phyloP scores from a whole-genome alignment of 2,888 invertebrate species.

The Gasteruption jaculator region DNA sequence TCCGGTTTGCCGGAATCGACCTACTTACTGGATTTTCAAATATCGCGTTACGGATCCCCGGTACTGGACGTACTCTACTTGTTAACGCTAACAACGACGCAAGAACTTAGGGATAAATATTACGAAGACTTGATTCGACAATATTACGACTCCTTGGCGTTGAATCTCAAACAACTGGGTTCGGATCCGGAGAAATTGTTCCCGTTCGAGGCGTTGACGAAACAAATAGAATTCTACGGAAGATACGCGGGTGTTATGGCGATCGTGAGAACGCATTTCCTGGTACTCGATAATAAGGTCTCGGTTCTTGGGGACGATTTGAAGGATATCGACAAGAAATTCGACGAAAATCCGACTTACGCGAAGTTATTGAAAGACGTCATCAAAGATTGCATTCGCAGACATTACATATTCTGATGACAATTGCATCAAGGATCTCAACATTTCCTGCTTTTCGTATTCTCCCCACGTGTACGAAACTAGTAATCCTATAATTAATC shows the following conservation, averaged over 20 bases:
- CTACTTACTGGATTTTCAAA: conserved; percentile 29
- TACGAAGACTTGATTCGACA: conserved; percentile 34
- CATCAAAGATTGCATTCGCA: conserved; percentile 28
- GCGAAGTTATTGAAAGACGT: conserved; percentile 18
- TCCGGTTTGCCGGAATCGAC: conserved; percentile 20
- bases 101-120: conserved; percentile 31
- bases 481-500: no score
- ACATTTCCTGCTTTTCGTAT: no score
- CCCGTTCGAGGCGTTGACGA: conserved; percentile 31
- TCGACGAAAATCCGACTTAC: conserved; percentile 24
- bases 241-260: conserved; percentile 32
- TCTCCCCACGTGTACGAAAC: no score
- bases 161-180: conserved; percentile 28
- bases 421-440: no score
- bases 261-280: conserved; percentile 29
- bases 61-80: conserved; percentile 41
- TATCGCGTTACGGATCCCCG: conserved; percentile 28
- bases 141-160: conserved; percentile 37
- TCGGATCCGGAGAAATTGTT: conserved; percentile 33
- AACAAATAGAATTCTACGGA: conserved; percentile 35
- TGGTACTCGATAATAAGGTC: conserved; percentile 30
- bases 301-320: conserved; percentile 11
- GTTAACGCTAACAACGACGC: conserved; percentile 37
- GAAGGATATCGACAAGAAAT: no score
- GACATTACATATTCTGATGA: conserved; percentile 26